Percentiles rank a stretch among this genome's conserved stretches.
These are phyloP conservation scores for Callimorpha dominula DNA, from an alignment of 2,888 invertebrate genomes.

Conservation along the genomic window DNA sequence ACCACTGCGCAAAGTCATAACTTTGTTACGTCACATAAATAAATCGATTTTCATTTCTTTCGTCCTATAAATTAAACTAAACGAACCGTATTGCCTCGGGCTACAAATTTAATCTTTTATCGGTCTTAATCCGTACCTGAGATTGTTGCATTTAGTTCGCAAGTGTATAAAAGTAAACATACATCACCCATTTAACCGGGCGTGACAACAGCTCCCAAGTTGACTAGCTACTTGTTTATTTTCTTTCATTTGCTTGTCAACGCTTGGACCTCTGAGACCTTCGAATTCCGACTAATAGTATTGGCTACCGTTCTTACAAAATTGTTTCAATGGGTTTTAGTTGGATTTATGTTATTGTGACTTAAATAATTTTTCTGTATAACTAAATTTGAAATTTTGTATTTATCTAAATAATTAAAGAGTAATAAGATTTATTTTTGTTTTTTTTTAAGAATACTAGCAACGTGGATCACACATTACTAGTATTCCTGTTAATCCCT, in stretches of 20 bases:
- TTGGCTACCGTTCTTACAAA: background rate
- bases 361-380: background rate
- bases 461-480: no score
- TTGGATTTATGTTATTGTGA: constrained; percentile 3
- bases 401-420: background rate
- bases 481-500: no score
- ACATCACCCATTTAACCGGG: constrained; percentile 63
- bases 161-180: constrained; percentile 65
- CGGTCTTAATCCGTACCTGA: constrained; percentile 32
- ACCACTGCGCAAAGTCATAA: background rate
- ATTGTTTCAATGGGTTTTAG: background rate
- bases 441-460: no score
- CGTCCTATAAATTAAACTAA: no score
- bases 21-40: no score
- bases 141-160: constrained; percentile 52
- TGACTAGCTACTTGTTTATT: constrained; percentile 46
- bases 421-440: no score
- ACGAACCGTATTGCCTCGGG: no score
- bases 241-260: constrained; percentile 41
- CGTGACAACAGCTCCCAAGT: constrained; percentile 50
- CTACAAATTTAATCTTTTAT: background rate
- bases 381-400: background rate
- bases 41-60: no score
- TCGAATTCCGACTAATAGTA: background rate
- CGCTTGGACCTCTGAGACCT: constrained; percentile 11